phyloP scores from a whole-genome alignment of 2,113 vertebrate species.

The Paralichthys olivaceus region DNA sequence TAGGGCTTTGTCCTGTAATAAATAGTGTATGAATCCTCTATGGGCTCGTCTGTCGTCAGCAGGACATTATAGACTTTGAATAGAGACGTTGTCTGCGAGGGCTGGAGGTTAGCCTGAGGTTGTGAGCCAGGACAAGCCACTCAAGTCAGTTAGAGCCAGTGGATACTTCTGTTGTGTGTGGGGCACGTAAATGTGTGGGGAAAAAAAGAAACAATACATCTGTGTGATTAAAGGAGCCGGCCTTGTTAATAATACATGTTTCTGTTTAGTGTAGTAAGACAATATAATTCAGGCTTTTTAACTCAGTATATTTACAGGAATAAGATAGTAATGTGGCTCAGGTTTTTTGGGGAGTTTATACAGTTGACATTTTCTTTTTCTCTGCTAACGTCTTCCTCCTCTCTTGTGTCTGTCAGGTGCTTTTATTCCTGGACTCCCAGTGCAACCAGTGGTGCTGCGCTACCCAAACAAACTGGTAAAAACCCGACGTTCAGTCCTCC shows the following conservation, averaged over 20 bases:
- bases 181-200: too few relatives aligned
- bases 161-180: too few relatives aligned
- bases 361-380: not conserved
- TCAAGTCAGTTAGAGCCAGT: not conserved
- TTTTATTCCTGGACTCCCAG: conserved; percentile 94
- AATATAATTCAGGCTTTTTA: too few relatives aligned
- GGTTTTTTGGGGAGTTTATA: not conserved
- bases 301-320: not conserved
- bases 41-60: conserved; percentile 32
- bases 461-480: conserved; percentile 94
- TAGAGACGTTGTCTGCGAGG: not conserved
- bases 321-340: not conserved
- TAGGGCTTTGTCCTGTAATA: conserved; percentile 17
- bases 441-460: conserved; percentile 93
- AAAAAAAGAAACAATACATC: too few relatives aligned
- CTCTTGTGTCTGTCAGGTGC: conserved; percentile 83
- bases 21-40: conserved; percentile 33
- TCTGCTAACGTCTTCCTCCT: conserved; percentile 2
- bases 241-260: too few relatives aligned
- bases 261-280: too few relatives aligned
- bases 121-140: not conserved
- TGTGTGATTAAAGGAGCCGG: too few relatives aligned
- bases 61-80: conserved; percentile 24
- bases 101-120: conserved; percentile 23
- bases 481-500: not conserved